Evolutionary conservation across 2,888 invertebrate species (phyloP).

Genomic region (Zygogramma bicolorata): DNA sequence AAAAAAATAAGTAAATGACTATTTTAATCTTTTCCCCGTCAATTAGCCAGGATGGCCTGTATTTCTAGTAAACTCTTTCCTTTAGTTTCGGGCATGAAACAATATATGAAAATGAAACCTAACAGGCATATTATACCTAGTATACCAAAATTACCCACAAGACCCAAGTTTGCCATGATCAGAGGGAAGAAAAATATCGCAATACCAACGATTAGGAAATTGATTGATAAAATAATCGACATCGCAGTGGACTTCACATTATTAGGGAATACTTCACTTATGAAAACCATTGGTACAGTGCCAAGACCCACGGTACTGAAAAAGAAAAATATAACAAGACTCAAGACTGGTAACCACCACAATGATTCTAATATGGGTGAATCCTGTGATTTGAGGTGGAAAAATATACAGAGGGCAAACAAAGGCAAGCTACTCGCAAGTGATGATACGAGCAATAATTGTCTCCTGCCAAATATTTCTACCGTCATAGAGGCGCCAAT

Average conservation of each 20-base stretch:
- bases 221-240: constrained; percentile 61
- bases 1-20: too few relatives aligned
- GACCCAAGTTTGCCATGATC: constrained; percentile 42
- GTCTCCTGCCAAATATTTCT: constrained; percentile 79
- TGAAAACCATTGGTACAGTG: constrained; percentile 83
- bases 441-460: constrained; percentile 75
- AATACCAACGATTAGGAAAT: constrained; percentile 39
- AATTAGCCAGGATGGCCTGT: constrained; percentile 31
- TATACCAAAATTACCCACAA: constrained; percentile 48
- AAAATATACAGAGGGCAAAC: constrained; percentile 41
- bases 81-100: constrained; percentile 51
- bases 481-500: constrained; percentile 80
- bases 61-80: constrained; percentile 50
- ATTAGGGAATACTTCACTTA: constrained; percentile 84
- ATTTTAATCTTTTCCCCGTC: too few relatives aligned
- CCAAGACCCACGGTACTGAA: constrained; percentile 79
- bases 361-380: constrained; percentile 61
- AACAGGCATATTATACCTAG: constrained; percentile 41
- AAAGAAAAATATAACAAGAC: constrained; percentile 77
- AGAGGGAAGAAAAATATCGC: constrained; percentile 50
- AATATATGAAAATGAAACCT: constrained; percentile 44
- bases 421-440: constrained; percentile 72
- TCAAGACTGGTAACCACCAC: constrained; percentile 78
- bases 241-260: constrained; percentile 75
- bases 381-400: constrained; percentile 32